These are phyloP conservation scores for Athalia rosae DNA, from an alignment of 2,888 invertebrate genomes.

Conservation along the genomic window DNA sequence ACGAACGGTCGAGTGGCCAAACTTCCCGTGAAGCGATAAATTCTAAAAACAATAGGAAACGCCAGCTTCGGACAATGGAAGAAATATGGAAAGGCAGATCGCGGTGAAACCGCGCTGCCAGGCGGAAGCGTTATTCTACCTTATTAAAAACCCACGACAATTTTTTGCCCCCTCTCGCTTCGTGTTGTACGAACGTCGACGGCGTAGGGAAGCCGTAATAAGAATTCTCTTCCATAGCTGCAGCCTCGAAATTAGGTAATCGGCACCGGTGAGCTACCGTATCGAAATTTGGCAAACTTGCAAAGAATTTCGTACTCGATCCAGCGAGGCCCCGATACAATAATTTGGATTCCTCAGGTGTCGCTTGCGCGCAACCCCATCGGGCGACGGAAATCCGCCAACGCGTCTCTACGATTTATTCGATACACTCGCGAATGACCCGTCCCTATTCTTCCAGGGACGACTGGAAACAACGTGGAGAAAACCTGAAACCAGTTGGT, in stretches of 20 bases:
- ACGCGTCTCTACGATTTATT: not conserved
- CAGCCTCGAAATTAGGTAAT: no score
- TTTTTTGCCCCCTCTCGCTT: constrained; percentile 41
- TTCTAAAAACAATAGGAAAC: constrained; percentile 72
- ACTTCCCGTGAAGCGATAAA: constrained; percentile 72
- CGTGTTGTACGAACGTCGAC: not conserved
- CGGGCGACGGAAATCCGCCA: not conserved
- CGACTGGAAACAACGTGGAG: constrained; percentile 23
- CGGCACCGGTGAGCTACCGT: no score
- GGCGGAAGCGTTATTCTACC: constrained; percentile 58
- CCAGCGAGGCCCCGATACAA: no score
- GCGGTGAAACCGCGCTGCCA: constrained; percentile 50
- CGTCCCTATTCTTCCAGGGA: constrained; percentile 16
- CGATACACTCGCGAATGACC: constrained; percentile 28
- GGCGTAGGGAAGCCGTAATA: not conserved
- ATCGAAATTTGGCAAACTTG: no score
- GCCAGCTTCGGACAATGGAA: constrained; percentile 71
- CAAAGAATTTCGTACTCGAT: no score
- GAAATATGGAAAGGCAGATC: constrained; percentile 63
- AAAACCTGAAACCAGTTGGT: constrained; percentile 27
- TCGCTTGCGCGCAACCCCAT: constrained; percentile 49
- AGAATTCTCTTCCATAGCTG: not conserved
- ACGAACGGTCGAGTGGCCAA: constrained; percentile 62
- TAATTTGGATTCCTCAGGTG: constrained; percentile 61
- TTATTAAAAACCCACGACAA: constrained; percentile 56